Conservation (phyloP, 1,140 invertebrate genomes). For the Lasaia peninsularis region DNA sequence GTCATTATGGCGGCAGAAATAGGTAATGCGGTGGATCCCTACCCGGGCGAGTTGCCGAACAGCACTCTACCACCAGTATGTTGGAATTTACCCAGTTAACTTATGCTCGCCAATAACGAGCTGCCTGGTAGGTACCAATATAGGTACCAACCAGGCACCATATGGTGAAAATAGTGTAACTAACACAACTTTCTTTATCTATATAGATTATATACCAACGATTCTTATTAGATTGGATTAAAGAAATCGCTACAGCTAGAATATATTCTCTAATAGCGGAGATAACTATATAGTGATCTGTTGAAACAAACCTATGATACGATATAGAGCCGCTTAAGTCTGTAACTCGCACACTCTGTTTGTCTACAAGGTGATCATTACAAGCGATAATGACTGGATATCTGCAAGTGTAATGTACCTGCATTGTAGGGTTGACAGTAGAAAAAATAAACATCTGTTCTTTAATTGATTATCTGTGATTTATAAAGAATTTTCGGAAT, state of each 20-base stretch:
- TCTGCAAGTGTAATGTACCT: slow-evolving; percentile 47
- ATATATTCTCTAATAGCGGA: neutral
- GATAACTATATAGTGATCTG: neutral
- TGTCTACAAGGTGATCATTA: slow-evolving; percentile 41
- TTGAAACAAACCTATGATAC: neutral
- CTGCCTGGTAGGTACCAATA: too few relatives aligned
- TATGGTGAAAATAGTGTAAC: too few relatives aligned
- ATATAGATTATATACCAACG: too few relatives aligned
- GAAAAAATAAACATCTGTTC: slow-evolving; percentile 12
- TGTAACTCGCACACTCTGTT: slow-evolving; percentile 19
- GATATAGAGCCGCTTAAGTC: neutral
- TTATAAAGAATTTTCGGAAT: slow-evolving; percentile 1
- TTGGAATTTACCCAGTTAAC: too few relatives aligned
- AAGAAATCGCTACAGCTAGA: neutral
- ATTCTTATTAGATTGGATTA: too few relatives aligned
- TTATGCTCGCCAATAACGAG: too few relatives aligned
- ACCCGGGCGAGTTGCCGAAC: too few relatives aligned
- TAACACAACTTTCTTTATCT: too few relatives aligned
- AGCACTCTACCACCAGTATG: too few relatives aligned
- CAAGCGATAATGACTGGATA: slow-evolving; percentile 48
- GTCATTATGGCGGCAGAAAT: too few relatives aligned
- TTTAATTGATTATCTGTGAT: slow-evolving; percentile 10
- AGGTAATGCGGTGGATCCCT: too few relatives aligned
- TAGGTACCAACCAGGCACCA: too few relatives aligned
- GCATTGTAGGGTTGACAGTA: slow-evolving; percentile 2